Evolutionary conservation across 2,113 vertebrate genomes (phyloP).

Genomic region (Laticauda colubrina): DNA sequence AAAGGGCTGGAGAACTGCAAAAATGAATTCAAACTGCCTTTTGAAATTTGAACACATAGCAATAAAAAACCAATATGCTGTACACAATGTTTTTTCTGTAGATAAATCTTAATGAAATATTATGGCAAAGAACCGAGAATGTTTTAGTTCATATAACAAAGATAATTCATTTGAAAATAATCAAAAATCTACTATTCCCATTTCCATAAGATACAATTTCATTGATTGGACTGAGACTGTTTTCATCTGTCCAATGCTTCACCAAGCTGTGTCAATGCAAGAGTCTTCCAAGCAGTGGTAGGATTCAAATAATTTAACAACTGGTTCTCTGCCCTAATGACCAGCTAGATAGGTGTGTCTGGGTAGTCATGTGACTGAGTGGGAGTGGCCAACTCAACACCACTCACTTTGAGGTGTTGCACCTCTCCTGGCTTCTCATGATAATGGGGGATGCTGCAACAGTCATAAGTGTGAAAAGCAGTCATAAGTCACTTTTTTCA

Average conservation of each 20-base stretch:
- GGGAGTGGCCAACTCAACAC: too few species aligned
- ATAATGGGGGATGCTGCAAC: too few species aligned
- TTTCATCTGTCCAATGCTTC: slow-evolving; percentile 38
- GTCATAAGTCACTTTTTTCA: too few species aligned
- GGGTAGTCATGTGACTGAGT: too few species aligned
- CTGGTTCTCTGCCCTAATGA: too few species aligned
- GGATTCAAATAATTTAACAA: too few species aligned
- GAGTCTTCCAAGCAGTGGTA: neutral
- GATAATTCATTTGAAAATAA: slow-evolving; percentile 4
- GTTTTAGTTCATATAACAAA: neutral
- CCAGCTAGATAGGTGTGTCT: too few species aligned
- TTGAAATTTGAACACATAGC: slow-evolving; percentile 21
- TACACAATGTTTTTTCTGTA: slow-evolving; percentile 23
- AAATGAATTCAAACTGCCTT: neutral
- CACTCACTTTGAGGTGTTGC: too few species aligned
- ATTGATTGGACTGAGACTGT: slow-evolving; percentile 14
- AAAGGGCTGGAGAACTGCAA: neutral
- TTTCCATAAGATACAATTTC: slow-evolving; percentile 13
- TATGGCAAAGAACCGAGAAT: slow-evolving; percentile 8
- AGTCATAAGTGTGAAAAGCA: too few species aligned
- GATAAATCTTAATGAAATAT: slow-evolving; percentile 18
- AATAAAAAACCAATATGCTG: slow-evolving; percentile 33
- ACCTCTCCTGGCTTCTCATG: too few species aligned
- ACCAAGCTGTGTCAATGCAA: slow-evolving; percentile 17
- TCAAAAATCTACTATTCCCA: neutral